Conservation (phyloP, 2,797 vertebrate genomes). For the Serranus cabrilla region DNA sequence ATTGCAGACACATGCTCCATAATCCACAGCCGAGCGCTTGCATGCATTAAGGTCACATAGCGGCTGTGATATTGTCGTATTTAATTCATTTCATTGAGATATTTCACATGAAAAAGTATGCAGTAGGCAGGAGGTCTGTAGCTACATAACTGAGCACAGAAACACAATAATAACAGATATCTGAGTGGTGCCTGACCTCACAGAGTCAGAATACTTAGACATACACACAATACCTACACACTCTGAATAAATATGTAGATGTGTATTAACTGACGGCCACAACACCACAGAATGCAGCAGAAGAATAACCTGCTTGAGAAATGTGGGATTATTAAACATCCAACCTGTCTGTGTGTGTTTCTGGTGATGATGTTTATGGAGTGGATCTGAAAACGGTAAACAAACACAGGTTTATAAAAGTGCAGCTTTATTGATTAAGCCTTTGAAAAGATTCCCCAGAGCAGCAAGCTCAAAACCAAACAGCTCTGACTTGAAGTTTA, state of each 20-base stretch:
- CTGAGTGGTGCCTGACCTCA: constrained; percentile 15
- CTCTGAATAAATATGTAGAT: neutral
- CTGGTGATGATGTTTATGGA: neutral
- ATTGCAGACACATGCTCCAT: neutral
- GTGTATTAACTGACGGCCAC: neutral
- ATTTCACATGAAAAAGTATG: neutral
- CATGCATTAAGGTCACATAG: neutral
- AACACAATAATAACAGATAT: neutral
- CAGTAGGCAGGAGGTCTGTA: neutral
- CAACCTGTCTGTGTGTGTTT: neutral
- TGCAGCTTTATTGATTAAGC: constrained; percentile 22
- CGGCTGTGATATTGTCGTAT: neutral
- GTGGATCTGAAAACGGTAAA: constrained; percentile 3
- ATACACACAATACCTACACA: neutral
- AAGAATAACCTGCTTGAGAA: neutral
- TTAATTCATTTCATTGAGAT: neutral
- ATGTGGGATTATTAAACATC: neutral
- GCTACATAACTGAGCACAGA: neutral
- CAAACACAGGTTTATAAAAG: constrained; percentile 8
- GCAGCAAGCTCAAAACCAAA: constrained; percentile 6
- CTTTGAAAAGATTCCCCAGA: constrained; percentile 39
- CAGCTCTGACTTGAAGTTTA: constrained; percentile 15
- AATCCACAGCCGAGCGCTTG: neutral
- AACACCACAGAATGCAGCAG: neutral
- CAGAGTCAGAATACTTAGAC: neutral